Base-by-base conservation (phyloP, 1,140 invertebrate species). In the Zaprionus nigranus region DNA sequence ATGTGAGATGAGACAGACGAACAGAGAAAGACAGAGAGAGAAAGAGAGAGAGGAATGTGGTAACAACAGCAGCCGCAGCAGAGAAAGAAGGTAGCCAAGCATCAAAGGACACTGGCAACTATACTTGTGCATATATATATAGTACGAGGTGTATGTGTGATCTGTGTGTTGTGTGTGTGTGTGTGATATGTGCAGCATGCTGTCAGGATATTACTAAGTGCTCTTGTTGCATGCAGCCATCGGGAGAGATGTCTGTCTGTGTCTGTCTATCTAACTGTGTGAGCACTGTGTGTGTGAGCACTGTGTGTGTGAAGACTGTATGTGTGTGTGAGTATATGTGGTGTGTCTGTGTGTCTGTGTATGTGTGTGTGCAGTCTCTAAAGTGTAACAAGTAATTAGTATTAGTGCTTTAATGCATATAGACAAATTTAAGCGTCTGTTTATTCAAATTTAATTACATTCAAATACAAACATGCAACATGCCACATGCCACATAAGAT, bases 141-240 rank as follows among this genome's bases (percentile, higher is more conserved):
- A 51, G 64, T 78, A 17, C 15, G 15, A 56, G 51, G 20, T 20
- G 20, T 20, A 1, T 80, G 78, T 80, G 65, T 57, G 30, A n/a
- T 57, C 13, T 57, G 13, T 51, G 38, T 53, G n/a, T 28, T 54
- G 12, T 46, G 6, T 38, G 40, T 77, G 68, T 73, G 43, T 75
- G 54, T 53, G 59, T 66, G 70, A 66, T 65, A 61, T 68, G 46
- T 61, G 46, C 66, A 70, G 75, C 74, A 85, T 67, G 24, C 77
- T 79, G 83, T 58, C 79, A 87, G 83, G 83, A 86, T 86, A 87
- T 87, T 62, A 70, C 83, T 86, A 83, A 86, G 83, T 83, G 83
- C 84, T 87, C 83, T 86, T 86, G 84, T 86, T 86, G 83, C 84
- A 88, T 86, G 83, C 80, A 77, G 72, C 79, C 61, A 75, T 51